phyloP scores from a whole-genome alignment of 2,888 invertebrate genomes.

The Drosophila lacicola region DNA sequence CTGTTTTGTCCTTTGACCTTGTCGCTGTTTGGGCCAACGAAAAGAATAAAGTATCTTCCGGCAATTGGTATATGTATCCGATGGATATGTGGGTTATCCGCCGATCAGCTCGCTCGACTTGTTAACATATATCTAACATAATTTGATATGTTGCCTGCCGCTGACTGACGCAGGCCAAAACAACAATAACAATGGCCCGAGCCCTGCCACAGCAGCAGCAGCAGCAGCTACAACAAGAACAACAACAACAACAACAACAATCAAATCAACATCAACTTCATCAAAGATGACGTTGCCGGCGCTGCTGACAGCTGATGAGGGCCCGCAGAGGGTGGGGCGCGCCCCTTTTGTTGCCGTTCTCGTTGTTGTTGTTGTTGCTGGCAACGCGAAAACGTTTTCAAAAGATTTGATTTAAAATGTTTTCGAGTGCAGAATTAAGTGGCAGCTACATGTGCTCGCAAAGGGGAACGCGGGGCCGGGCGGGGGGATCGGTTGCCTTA shows the following conservation, averaged over 20 bases:
- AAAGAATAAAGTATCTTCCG: neutral
- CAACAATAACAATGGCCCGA: slow-evolving; percentile 2
- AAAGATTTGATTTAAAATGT: slow-evolving; percentile 63
- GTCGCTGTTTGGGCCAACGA: neutral
- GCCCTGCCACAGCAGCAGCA: no score
- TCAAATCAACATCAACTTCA: slow-evolving; percentile 29
- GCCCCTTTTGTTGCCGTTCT: slow-evolving; percentile 8
- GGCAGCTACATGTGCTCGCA: slow-evolving; percentile 14
- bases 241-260: no score
- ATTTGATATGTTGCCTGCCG: slow-evolving; percentile 54
- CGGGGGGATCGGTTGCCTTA: slow-evolving; percentile 12
- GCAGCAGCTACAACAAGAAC: no score
- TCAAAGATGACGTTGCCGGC: slow-evolving; percentile 40
- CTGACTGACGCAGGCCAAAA: slow-evolving; percentile 26
- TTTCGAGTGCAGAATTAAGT: slow-evolving; percentile 58
- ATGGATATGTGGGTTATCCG: slow-evolving; percentile 44
- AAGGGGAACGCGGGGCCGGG: neutral
- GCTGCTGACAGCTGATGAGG: slow-evolving; percentile 61
- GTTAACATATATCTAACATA: slow-evolving; percentile 70
- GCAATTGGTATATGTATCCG: neutral
- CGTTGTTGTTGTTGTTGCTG: slow-evolving; percentile 9
- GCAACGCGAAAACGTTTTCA: slow-evolving; percentile 40
- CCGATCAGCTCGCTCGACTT: slow-evolving; percentile 48
- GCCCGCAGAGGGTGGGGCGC: slow-evolving; percentile 12
- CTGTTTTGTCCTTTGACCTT: neutral